These are phyloP conservation scores for Mastacembelus armatus DNA, from an alignment of 2,797 vertebrate genomes.

Conservation along the genomic window DNA sequence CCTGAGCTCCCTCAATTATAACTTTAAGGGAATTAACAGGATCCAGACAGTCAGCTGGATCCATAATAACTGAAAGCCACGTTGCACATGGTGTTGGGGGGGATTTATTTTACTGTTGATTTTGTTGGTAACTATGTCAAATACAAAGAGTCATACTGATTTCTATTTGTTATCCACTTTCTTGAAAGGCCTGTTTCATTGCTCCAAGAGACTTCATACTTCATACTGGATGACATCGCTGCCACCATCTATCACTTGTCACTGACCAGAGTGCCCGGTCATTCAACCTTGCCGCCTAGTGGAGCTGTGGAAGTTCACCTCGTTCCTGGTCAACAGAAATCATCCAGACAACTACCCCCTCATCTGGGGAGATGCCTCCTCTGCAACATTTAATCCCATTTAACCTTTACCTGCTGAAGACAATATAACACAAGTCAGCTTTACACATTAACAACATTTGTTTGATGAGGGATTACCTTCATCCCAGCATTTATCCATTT, in stretches of 20 bases:
- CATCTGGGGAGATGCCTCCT: slow-evolving; percentile 77
- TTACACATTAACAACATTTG: background rate
- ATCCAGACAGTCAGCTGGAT: too few relatives aligned
- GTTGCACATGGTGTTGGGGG: slow-evolving; percentile 12
- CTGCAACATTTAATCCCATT: slow-evolving; percentile 60
- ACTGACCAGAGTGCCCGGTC: slow-evolving; percentile 68
- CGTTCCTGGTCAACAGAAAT: slow-evolving; percentile 68
- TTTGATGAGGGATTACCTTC: background rate
- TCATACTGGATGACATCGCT: slow-evolving; percentile 76
- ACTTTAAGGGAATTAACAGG: too few relatives aligned
- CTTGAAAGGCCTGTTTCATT: slow-evolving; percentile 58
- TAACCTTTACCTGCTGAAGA: slow-evolving; percentile 11
- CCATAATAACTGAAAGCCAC: too few relatives aligned
- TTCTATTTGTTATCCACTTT: slow-evolving; percentile 35
- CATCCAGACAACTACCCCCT: slow-evolving; percentile 80
- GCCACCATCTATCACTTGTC: slow-evolving; percentile 78
- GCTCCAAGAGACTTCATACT: slow-evolving; percentile 67
- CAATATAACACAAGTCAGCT: slow-evolving; percentile 5
- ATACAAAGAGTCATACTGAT: slow-evolving; percentile 10
- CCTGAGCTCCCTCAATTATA: slow-evolving; percentile 47
- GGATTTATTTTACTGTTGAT: slow-evolving; percentile 13
- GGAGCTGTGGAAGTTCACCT: slow-evolving; percentile 68
- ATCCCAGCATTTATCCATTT: background rate
- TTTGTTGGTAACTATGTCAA: background rate
- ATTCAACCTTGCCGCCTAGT: slow-evolving; percentile 73